Evolutionary conservation across 2,888 invertebrate species (phyloP), one percentile per base, ranked within the genome.

Genomic region (Harpagoxenus sublaevis): DNA sequence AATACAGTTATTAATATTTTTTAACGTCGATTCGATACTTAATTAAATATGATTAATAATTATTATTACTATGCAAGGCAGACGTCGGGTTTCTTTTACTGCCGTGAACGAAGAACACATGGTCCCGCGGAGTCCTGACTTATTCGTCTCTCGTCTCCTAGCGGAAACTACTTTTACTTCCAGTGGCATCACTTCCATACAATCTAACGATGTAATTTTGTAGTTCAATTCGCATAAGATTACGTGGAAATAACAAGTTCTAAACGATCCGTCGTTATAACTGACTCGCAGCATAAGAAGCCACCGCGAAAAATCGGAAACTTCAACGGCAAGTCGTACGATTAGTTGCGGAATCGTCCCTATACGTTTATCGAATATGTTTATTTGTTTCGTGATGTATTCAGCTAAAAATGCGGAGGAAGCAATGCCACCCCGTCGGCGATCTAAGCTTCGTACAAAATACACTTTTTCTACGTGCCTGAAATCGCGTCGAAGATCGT

Each of bases 1-100:
- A 57, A 79, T 71, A n/a, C 42, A 77, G 12, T 65, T 75, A 78
- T 65, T 75, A 78, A 31, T 55, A 66, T 78, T n/a, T n/a, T n/a
- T n/a, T 57, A 57, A 79, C 57, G n/a, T 57, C 48, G 45, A 66
- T 66, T 42, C 42, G 28, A 79, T 48, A 71, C 48, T 42, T 78
- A 68, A 68, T 42, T 78, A 68, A 68, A 78, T 68, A 77, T 39
- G 65, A 31, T 28, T 79, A 45, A 45, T 35, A 60, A 79, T 71
- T 71, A 35, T 60, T 55, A 55, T 55, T 53, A 55, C 68, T 51
- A 35, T 23, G 42, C n/a, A 53, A 68, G 62, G 75, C 75, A 66
- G 66, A 78, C 12, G n/a, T 62, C 53, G 31, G 3, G 71, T 39
- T 53, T 70, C 28, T 79, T 23, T 71, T 28, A 48, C 45, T 55